Base-by-base conservation (phyloP, 92 coral and sea anemone species). In the Parazoanthus swiftii region DNA sequence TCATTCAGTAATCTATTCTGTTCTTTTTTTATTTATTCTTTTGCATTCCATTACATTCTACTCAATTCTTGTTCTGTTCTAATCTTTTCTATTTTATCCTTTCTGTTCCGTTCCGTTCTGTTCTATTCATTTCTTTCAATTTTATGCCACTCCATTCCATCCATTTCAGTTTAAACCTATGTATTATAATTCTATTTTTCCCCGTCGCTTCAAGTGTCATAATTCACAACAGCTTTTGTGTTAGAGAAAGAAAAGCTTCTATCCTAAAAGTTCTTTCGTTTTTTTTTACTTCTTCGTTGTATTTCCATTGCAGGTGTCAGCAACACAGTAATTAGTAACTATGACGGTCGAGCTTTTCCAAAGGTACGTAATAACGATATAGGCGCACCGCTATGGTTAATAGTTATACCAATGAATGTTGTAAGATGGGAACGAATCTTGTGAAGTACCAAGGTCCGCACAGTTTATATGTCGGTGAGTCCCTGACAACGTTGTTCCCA, bases 271-370 rank as follows among this genome's bases (percentile, higher is more conserved):
- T 20, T 4, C 59, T 2, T 11, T 48, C 59, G 59, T 1, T 71
- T 67, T 50, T 74, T 35, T 43, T 42, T 81, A 23, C 48, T 50
- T 54, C 81, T 16, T 33, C 8, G 33, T 10, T 48, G 20, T 58
- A 16, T 54, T 79, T 14, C 54, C 15, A 59, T n/a, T 70, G 25
- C 59, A 97, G 99, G 99, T 76, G 92, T 95, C 54, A 94, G 93
- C 83, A 97, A 97, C 91, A 93, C 98, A 13, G 48, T 95, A 44
- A 91, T 97, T 50, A 91, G 97, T 65, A 94, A 97, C 86, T 95
- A 97, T 76, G 98, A 97, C 90, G 99, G 99, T 9, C 89, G 99
- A 46, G 92, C 99, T 67, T 97, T 97, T 81, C 99, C 99, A 6
- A 97, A 95, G 97, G 98, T 96, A 86, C 37, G 80, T 76, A 80